Base-by-base conservation (phyloP, 1,140 invertebrate species). In the Brachionus plicatilis region DNA sequence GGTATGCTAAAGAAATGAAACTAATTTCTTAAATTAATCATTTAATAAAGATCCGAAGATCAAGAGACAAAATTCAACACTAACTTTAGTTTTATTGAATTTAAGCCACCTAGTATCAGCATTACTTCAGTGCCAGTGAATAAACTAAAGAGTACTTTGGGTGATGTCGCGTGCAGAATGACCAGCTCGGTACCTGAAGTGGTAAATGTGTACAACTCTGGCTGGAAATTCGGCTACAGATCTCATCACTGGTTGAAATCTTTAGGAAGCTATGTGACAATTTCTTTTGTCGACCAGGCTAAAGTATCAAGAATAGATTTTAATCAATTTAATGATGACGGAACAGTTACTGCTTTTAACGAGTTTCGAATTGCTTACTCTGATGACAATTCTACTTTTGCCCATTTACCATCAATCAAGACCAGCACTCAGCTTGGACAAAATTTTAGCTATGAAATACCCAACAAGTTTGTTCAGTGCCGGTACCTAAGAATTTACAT, bases 401-500 rank as follows among this genome's bases (percentile, higher is more conserved):
- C 80, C 6, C 47, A 82, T 82, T 60, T 82, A 37, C 53, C 79
- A 17, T 17, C 8, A 14, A 24, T 43, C 20, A 41, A 60, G 27
- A 83, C 60, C 0, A 45, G 12, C 4, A 68, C 27, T n/a, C 2
- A 2, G 11, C 2, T 53, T 3, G 60, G 60, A 24, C 11, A 68
- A 41, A 68, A 14, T 47, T 70, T 68, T 43, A 45, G n/a, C 9
- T 83, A 43, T 56, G 14, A 17, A 47, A 20, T 45, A 9, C 80
- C 60, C 17, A 56, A 29, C 17, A 45, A 70, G 33, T 45, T 37
- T 41, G 11, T 83, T 9, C 4, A 41, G 43, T 68, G 56, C 50
- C 29, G 29, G 27, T 83, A 70, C 29, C 53, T 83, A 24, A 66
- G 80, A 53, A 68, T 83, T 70, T 72, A 83, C 27, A 68, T 83